A percentile compares a stretch with the other conserved stretches of the same genome.
These are phyloP conservation scores for Acrobasis consociella DNA, from an alignment of 2,888 invertebrate genomes.

Conservation along the genomic window DNA sequence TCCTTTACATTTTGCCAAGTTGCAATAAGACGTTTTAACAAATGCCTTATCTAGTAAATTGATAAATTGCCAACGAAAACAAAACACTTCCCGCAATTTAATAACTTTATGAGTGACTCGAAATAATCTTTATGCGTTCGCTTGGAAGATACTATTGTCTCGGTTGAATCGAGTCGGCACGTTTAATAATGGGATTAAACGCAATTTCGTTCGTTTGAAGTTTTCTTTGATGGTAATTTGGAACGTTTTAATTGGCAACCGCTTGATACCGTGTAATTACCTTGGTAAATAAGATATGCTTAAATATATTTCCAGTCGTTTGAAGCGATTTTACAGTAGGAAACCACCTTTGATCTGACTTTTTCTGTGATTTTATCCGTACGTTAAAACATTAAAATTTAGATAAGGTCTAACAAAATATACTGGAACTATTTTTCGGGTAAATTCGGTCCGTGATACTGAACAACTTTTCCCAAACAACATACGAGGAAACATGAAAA, in stretches of 20 bases:
- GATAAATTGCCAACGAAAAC: conserved; percentile 21
- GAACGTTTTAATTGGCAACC: conserved; percentile 15
- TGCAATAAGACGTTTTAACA: no score
- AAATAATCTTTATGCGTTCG: conserved; percentile 49
- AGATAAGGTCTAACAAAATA: no score
- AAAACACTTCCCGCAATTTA: conserved; percentile 55
- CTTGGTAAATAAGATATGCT: neutral
- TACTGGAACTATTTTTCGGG: no score
- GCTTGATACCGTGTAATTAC: neutral
- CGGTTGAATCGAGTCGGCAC: conserved; percentile 18
- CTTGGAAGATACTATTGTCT: conserved; percentile 41
- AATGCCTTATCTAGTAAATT: no score
- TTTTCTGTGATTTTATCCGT: neutral
- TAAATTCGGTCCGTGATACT: no score
- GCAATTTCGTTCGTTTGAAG: conserved; percentile 32
- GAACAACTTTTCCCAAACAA: no score
- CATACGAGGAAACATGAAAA: no score
- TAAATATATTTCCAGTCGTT: neutral
- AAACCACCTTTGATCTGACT: neutral
- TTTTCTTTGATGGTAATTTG: conserved; percentile 56
- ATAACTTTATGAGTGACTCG: conserved; percentile 54
- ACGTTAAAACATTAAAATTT: no score
- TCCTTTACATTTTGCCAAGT: no score
- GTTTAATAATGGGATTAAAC: conserved; percentile 28
- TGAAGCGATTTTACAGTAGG: neutral